A percentile compares a stretch with the other conserved stretches of the same genome.
phyloP scores from a whole-genome alignment of 2,888 invertebrate species.

The Villa cingulata region DNA sequence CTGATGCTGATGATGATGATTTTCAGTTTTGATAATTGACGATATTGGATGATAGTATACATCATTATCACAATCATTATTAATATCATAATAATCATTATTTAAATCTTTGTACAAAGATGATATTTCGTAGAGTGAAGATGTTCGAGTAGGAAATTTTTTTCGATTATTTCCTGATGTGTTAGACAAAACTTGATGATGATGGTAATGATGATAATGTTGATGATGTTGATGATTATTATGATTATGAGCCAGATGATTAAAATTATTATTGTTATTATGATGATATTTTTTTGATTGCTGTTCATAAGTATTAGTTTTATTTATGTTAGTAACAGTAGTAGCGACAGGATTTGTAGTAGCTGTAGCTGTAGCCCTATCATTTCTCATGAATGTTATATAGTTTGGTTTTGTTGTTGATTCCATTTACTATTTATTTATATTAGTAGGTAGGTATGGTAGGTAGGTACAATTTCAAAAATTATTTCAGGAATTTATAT shows the following conservation, averaged over 20 bases:
- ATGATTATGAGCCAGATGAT: background rate
- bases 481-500: too few relatives aligned
- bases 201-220: background rate
- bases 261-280: too few relatives aligned
- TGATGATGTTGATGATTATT: background rate
- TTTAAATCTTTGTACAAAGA: background rate
- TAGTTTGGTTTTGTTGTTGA: background rate
- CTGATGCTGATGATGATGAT: too few relatives aligned
- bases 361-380: too few relatives aligned
- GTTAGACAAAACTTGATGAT: too few relatives aligned
- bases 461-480: too few relatives aligned
- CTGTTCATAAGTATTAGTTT: background rate
- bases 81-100: background rate
- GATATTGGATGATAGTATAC: background rate
- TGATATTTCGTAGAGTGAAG: slow-evolving; percentile 5
- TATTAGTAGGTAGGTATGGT: too few relatives aligned
- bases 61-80: background rate
- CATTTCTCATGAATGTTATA: background rate
- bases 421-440: background rate
- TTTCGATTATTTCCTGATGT: background rate
- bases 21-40: background rate
- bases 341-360: too few relatives aligned
- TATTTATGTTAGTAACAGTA: too few relatives aligned
- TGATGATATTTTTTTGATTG: too few relatives aligned
- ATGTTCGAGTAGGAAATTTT: background rate